Evolutionary conservation across 92 coral and sea anemone genomes (phyloP).

Genomic region (Phenganax stokvisi): DNA sequence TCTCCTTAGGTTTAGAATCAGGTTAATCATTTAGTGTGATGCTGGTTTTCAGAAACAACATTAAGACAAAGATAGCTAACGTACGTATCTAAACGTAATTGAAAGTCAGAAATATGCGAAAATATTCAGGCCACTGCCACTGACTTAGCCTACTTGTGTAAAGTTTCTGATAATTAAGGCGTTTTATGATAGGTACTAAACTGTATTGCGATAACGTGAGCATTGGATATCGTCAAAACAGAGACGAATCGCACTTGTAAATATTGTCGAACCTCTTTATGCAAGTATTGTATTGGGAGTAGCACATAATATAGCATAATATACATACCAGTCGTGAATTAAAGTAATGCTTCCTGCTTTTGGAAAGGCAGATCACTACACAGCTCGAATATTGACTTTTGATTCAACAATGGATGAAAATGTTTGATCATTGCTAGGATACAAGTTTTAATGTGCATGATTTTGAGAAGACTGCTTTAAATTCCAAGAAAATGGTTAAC

Average conservation of each 20-base stretch:
- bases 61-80: not conserved
- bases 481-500: conserved; percentile 5
- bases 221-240: no score
- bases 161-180: not conserved
- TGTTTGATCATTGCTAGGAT: conserved; percentile 16
- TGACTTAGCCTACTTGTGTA: not conserved
- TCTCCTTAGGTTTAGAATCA: not conserved
- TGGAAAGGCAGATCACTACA: not conserved
- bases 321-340: no score
- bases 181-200: not conserved
- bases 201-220: no score
- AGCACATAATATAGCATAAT: no score
- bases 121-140: no score
- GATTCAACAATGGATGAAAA: not conserved
- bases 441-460: not conserved
- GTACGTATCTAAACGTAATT: no score
- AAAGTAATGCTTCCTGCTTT: not conserved
- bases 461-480: not conserved
- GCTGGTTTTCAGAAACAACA: not conserved
- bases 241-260: no score
- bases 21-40: not conserved
- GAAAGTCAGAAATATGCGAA: no score
- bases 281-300: no score
- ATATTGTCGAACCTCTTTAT: no score
- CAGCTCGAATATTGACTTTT: not conserved